A percentile compares a stretch with the other conserved stretches of the same genome.
These are phyloP conservation scores for Drosophila helvetica DNA, from an alignment of 2,888 invertebrate genomes.

Conservation along the genomic window DNA sequence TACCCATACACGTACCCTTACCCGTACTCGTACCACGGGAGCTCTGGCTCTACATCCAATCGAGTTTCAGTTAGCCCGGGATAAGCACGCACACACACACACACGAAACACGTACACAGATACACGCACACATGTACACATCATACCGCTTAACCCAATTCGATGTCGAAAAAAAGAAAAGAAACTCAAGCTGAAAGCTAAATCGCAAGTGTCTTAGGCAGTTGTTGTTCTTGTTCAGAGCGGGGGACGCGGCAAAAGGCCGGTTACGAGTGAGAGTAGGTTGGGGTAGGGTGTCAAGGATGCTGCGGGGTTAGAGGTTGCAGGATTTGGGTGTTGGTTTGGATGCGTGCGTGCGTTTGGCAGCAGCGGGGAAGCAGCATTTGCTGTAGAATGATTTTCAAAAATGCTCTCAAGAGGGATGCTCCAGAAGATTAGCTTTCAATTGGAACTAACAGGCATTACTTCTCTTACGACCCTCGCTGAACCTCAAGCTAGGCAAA, in stretches of 20 bases:
- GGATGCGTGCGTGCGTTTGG: constrained; percentile 56
- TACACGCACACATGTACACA: constrained; percentile 25
- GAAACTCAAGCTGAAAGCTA: constrained; percentile 46
- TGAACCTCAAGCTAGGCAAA: constrained; percentile 50
- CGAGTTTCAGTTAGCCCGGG: constrained; percentile 72
- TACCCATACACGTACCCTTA: no score
- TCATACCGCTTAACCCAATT: constrained; percentile 76
- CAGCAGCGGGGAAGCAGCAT: constrained; percentile 43
- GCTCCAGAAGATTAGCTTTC: constrained; percentile 9
- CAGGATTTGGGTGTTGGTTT: constrained; percentile 15
- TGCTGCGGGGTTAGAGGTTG: not conserved
- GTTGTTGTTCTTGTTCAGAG: constrained; percentile 52
- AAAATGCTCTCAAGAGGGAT: constrained; percentile 37
- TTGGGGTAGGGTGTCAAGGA: not conserved
- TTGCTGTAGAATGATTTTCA: constrained; percentile 57
- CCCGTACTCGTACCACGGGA: no score
- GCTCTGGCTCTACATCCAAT: constrained; percentile 67
- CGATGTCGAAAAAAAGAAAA: constrained; percentile 32
- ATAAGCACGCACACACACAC: constrained; percentile 24
- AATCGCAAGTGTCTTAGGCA: constrained; percentile 64
- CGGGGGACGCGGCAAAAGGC: no score
- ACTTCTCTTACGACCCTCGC: constrained; percentile 44
- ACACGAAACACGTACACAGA: not conserved
- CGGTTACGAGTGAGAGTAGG: constrained; percentile 5
- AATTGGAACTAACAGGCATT: constrained; percentile 7